phyloP scores from a whole-genome alignment of 2,113 vertebrate species.

The Sula dactylatra region DNA sequence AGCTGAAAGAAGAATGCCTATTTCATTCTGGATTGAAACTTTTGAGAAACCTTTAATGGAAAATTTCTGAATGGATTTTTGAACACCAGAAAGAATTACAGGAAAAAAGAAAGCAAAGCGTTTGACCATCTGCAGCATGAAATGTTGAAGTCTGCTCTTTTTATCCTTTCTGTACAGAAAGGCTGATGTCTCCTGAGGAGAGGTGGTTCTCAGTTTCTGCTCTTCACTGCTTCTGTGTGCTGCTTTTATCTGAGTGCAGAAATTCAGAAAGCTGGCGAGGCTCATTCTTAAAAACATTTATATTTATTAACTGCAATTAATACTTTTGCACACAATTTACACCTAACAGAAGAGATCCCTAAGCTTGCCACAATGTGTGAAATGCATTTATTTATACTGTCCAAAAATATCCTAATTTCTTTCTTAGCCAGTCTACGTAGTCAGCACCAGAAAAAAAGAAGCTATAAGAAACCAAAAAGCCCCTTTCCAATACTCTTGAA shows the following conservation, averaged over 20 bases:
- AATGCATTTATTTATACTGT: not conserved
- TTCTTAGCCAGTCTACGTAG: not conserved
- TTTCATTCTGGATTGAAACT: not conserved
- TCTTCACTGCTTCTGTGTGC: not conserved
- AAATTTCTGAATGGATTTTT: slow-evolving; percentile 2
- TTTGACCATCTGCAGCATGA: not conserved
- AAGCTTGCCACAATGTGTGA: not conserved
- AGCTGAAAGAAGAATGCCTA: not conserved
- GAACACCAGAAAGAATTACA: not conserved
- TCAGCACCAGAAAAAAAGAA: not conserved
- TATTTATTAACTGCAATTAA: not conserved
- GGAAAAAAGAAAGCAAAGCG: not conserved
- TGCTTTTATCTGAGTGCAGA: not conserved
- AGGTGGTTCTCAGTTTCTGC: not conserved
- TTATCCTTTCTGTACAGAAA: not conserved
- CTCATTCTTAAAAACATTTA: not conserved
- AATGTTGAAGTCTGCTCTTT: not conserved
- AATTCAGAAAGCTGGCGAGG: not conserved
- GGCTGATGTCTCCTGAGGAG: not conserved
- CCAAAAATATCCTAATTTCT: not conserved
- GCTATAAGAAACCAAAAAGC: not conserved
- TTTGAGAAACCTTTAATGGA: not conserved
- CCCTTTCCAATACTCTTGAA: not conserved
- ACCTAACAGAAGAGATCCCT: not conserved
- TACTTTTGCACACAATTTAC: not conserved